phyloP scores from a whole-genome alignment of 2,113 vertebrate species.

The Oryzias celebensis region DNA sequence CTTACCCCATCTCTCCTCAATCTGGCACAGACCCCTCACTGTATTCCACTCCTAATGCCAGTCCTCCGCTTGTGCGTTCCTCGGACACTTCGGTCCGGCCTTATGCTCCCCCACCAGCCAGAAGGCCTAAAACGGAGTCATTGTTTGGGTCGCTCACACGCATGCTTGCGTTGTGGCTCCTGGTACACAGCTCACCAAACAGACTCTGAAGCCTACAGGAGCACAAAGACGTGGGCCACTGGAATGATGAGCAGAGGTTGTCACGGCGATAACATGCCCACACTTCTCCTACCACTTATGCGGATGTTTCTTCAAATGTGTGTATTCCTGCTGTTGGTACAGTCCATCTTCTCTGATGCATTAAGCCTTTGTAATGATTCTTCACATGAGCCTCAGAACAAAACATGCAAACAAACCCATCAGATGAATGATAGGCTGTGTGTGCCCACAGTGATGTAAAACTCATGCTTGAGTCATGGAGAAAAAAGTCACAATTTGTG shows the following conservation, averaged over 20 bases:
- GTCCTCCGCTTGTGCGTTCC: constrained; percentile 74
- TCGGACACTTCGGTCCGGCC: constrained; percentile 75
- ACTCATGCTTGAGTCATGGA: constrained; percentile 12
- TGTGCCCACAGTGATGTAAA: constrained; percentile 4
- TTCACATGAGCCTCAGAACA: constrained; percentile 34
- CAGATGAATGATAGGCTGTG: constrained; percentile 8
- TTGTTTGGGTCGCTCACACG: constrained; percentile 68
- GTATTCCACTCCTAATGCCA: constrained; percentile 70
- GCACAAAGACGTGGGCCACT: constrained; percentile 63
- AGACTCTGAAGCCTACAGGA: constrained; percentile 12
- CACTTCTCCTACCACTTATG: constrained; percentile 32
- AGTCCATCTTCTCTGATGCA: constrained; percentile 7
- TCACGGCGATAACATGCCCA: constrained; percentile 66
- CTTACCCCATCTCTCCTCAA: constrained; percentile 59
- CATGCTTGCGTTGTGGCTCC: constrained; percentile 51
- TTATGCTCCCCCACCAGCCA: constrained; percentile 67
- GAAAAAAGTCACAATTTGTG: constrained; percentile 11
- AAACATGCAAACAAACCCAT: constrained; percentile 46
- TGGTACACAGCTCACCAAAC: constrained; percentile 67
- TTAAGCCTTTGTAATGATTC: constrained; percentile 14
- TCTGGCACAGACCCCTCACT: constrained; percentile 70
- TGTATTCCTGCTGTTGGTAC: constrained; percentile 69
- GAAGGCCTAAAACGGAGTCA: constrained; percentile 68
- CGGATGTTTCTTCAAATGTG: constrained; percentile 57
- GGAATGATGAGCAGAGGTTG: constrained; percentile 70